Conservation (phyloP, 1,140 invertebrate genomes). For the Ooceraea biroi region DNA sequence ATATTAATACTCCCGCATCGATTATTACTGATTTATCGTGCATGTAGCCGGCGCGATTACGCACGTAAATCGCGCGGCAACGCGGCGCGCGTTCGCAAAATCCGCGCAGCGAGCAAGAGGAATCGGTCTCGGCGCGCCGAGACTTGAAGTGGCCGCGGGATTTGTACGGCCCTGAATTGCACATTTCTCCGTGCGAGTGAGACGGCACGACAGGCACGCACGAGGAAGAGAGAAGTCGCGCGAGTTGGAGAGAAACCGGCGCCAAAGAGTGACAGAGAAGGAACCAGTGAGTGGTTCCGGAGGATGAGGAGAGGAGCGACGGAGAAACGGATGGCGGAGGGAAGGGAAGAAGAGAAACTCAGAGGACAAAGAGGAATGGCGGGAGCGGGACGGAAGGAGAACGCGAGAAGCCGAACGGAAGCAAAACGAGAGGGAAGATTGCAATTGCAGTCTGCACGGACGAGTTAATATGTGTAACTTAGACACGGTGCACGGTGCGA, state of each 20-base stretch:
- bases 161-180: conserved; percentile 52
- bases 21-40: conserved; percentile 24
- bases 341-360: not conserved
- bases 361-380: not conserved
- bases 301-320: not conserved
- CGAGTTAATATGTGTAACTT: conserved; percentile 53
- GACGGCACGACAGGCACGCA: not conserved
- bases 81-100: conserved; percentile 15
- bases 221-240: not conserved
- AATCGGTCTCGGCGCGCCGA: not conserved
- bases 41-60: not conserved
- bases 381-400: not conserved
- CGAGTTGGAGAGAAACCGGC: not conserved
- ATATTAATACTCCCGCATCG: not conserved
- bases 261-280: not conserved
- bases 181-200: conserved; percentile 5
- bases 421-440: conserved; percentile 20
- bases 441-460: conserved; percentile 10
- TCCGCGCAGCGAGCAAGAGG: not conserved
- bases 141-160: not conserved
- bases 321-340: not conserved
- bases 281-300: too few species aligned
- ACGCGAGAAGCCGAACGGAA: conserved; percentile 40
- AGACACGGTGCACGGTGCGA: conserved; percentile 16
- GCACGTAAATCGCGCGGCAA: conserved; percentile 52